phyloP scores from a whole-genome alignment of 64 coral and sea anemone genomes.

The Cladopsammia gracilis region DNA sequence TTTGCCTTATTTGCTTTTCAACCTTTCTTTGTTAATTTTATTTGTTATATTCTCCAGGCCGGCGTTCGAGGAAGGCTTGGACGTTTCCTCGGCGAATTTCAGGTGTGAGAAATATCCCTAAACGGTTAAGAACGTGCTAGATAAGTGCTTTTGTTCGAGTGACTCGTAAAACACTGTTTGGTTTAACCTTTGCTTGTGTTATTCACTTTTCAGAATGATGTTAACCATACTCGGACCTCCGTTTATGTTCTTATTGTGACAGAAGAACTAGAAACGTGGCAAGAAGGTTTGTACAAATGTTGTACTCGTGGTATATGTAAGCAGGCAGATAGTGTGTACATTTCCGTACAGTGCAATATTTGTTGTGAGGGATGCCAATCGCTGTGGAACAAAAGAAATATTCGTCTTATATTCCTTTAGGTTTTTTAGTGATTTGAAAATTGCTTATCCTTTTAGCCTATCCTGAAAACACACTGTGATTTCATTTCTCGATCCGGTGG shows the following conservation, averaged over 20 bases:
- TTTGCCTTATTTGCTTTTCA: not conserved
- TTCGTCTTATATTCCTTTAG: too few species aligned
- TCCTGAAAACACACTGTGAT: not conserved
- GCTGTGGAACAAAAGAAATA: not conserved
- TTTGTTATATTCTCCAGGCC: conserved; percentile 60
- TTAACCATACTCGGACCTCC: conserved; percentile 75
- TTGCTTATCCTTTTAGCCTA: not conserved
- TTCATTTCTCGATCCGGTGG: too few species aligned
- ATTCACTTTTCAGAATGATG: conserved; percentile 79
- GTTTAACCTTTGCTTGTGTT: not conserved
- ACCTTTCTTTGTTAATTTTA: not conserved
- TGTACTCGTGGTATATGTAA: too few species aligned
- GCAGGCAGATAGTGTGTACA: not conserved
- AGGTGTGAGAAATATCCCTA: conserved; percentile 57
- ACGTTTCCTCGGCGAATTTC: conserved; percentile 91
- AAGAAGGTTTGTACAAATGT: conserved; percentile 28
- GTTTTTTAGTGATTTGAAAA: too few species aligned
- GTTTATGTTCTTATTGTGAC: conserved; percentile 91
- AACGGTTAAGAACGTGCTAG: not conserved
- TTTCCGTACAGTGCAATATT: not conserved
- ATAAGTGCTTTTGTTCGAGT: not conserved
- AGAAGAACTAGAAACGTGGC: conserved; percentile 87
- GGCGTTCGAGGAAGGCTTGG: conserved; percentile 89
- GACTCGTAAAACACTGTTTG: not conserved
- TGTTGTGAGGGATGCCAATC: too few species aligned